A percentile compares a stretch with the other conserved stretches of the same genome.
phyloP scores from a whole-genome alignment of 2,888 invertebrate species.

The Caenorhabditis virilis region DNA sequence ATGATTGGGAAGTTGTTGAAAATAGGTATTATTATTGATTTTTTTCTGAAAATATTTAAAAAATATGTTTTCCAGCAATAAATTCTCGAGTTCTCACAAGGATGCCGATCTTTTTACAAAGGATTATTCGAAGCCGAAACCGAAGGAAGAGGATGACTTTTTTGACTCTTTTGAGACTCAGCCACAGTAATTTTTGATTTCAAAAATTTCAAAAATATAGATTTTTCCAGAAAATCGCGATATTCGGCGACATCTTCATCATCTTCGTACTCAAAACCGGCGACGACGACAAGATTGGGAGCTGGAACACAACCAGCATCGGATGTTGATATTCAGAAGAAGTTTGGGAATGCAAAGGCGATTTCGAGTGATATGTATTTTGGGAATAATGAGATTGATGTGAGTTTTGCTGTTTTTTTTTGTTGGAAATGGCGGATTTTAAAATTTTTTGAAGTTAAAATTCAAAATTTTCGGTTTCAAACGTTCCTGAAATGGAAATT shows the following conservation, averaged over 20 bases:
- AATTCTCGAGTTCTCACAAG: conserved; percentile 13
- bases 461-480: too few relatives aligned
- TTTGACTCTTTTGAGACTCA: conserved; percentile 60
- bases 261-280: conserved; percentile 9
- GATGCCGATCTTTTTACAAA: conserved; percentile 47
- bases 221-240: conserved; percentile 36
- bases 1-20: conserved; percentile 66
- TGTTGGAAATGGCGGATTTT: too few relatives aligned
- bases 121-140: conserved; percentile 40
- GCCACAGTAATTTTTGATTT: conserved; percentile 30
- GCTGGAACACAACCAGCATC: conserved; percentile 21
- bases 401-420: too few relatives aligned
- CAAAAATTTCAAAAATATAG: background rate
- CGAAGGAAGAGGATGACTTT: conserved; percentile 64
- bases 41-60: too few relatives aligned
- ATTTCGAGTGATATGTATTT: conserved; percentile 98
- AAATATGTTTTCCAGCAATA: background rate
- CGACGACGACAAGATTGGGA: conserved; percentile 24
- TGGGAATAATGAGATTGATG: conserved; percentile 74
- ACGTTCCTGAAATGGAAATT: too few relatives aligned
- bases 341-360: conserved; percentile 94
- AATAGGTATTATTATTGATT: too few relatives aligned
- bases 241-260: conserved; percentile 33
- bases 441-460: too few relatives aligned
- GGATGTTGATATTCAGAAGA: conserved; percentile 84